Evolutionary conservation across 2,797 vertebrate species (phyloP).

Genomic region (Microctenopoma steveboyesi): DNA sequence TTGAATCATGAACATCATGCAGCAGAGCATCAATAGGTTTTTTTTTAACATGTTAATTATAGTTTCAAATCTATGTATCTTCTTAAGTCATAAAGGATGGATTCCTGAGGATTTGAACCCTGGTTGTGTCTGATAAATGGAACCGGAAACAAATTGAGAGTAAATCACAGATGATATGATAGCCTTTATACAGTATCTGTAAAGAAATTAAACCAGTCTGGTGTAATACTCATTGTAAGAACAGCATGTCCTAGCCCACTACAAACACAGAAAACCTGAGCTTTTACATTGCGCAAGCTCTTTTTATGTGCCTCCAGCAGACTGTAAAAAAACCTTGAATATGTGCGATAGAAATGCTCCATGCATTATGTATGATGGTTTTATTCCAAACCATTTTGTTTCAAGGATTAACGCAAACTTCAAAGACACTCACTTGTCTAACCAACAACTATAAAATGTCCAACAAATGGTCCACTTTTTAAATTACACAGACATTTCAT

Average conservation of each 20-base stretch:
- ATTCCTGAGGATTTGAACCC: constrained; percentile 49
- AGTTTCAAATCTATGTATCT: constrained; percentile 20
- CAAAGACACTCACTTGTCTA: constrained; percentile 53
- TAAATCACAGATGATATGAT: constrained; percentile 64
- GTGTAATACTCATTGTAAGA: constrained; percentile 53
- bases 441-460: constrained; percentile 31
- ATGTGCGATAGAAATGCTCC: constrained; percentile 38
- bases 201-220: constrained; percentile 67
- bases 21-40: constrained; percentile 28
- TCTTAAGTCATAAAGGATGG: constrained; percentile 27
- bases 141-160: constrained; percentile 66
- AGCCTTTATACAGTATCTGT: constrained; percentile 48
- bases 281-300: constrained; percentile 52
- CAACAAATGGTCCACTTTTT: constrained; percentile 50
- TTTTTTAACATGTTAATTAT: constrained; percentile 36
- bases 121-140: constrained; percentile 67
- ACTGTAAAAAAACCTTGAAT: constrained; percentile 38
- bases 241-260: constrained; percentile 44
- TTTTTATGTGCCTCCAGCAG: constrained; percentile 58
- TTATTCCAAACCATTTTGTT: constrained; percentile 64
- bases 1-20: constrained; percentile 4
- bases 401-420: constrained; percentile 69
- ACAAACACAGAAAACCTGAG: constrained; percentile 46
- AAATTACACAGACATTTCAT: constrained; percentile 31
- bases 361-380: constrained; percentile 71